A percentile compares a stretch with the other conserved stretches of the same genome.
Evolutionary conservation across 2,888 invertebrate species (phyloP).

Genomic region (Buathra laborator): DNA sequence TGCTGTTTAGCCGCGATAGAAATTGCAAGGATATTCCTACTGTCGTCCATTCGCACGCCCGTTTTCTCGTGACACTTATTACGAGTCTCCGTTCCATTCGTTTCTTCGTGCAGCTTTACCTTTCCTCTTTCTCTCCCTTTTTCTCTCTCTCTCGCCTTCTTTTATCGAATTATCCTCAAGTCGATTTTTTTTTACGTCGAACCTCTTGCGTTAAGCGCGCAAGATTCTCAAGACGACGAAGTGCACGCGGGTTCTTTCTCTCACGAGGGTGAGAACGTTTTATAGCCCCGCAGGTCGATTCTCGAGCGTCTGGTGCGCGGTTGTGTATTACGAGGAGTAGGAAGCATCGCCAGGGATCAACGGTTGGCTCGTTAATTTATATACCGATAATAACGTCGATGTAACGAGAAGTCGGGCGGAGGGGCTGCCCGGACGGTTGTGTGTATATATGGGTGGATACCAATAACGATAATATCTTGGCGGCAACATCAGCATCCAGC

Average conservation of each 20-base stretch:
- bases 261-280: background rate
- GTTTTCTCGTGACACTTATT: constrained; percentile 59
- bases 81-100: constrained; percentile 40
- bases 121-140: background rate
- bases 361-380: constrained; percentile 50
- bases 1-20: background rate
- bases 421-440: background rate
- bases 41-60: constrained; percentile 38
- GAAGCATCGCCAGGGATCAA: constrained; percentile 6
- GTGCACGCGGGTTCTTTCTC: background rate
- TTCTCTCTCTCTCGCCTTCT: too few species aligned
- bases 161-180: background rate
- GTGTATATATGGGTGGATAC: background rate
- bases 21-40: constrained; percentile 10
- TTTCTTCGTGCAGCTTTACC: constrained; percentile 7
- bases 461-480: constrained; percentile 62
- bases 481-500: constrained; percentile 36
- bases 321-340: background rate
- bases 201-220: background rate
- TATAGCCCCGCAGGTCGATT: background rate
- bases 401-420: constrained; percentile 31
- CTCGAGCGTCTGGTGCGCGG: background rate
- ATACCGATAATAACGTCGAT: constrained; percentile 48
- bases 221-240: background rate
- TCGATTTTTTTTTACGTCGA: background rate